Conservation (phyloP, 2,888 invertebrate species). For the Acanthococcus lagerstroemiae region DNA sequence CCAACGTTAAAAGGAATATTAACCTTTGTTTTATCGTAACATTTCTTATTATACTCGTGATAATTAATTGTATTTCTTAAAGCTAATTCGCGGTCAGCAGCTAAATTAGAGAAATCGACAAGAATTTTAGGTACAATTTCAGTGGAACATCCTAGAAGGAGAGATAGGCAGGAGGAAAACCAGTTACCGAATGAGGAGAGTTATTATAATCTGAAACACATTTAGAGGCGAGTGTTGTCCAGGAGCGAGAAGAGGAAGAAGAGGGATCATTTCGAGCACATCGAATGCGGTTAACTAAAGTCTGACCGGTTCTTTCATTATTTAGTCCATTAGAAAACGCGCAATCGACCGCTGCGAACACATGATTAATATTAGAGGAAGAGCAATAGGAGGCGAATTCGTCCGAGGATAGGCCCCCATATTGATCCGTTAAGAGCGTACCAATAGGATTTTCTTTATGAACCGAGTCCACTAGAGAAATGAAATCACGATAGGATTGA, state of each 20-base stretch:
- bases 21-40: background rate
- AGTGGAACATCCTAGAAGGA: background rate
- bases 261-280: background rate
- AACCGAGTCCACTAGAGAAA: background rate
- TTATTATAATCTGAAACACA: slow-evolving; percentile 15
- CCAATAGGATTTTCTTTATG: background rate
- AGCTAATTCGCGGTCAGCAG: background rate
- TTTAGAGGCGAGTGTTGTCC: slow-evolving; percentile 35
- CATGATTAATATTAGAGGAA: background rate
- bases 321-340: slow-evolving; percentile 35
- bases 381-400: background rate
- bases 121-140: background rate
- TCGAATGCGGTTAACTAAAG: slow-evolving; percentile 19
- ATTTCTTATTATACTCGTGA: background rate
- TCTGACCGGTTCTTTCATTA: slow-evolving; percentile 35
- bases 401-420: background rate
- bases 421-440: background rate
- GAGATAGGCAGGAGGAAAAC: background rate
- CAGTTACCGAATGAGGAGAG: background rate
- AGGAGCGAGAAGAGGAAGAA: background rate
- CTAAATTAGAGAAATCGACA: background rate
- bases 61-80: background rate
- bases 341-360: slow-evolving; percentile 35
- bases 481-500: background rate
- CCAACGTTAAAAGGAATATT: background rate